phyloP scores from a whole-genome alignment of 2,888 invertebrate species.

The Hyppa rectilinea region DNA sequence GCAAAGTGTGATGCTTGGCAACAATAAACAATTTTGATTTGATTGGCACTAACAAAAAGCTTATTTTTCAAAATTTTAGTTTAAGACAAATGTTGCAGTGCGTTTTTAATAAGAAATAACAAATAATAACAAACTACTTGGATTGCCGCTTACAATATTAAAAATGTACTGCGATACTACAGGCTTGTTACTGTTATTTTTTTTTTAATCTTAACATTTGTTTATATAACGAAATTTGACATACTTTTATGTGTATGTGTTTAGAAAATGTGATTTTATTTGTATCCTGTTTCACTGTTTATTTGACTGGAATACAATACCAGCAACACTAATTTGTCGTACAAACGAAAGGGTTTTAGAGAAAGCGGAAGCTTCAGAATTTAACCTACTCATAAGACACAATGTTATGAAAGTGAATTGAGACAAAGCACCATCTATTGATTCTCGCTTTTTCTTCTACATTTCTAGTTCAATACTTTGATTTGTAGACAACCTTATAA shows the following conservation, averaged over 20 bases:
- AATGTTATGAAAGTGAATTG: background rate
- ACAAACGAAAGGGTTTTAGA: background rate
- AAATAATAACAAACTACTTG: conserved; percentile 26
- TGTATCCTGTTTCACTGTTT: background rate
- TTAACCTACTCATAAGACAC: background rate
- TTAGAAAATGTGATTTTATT: background rate
- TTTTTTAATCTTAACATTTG: conserved; percentile 26
- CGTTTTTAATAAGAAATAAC: conserved; percentile 27
- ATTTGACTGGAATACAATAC: conserved; percentile 1
- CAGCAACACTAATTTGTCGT: background rate
- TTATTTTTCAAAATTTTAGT: conserved; percentile 64
- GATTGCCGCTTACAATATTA: conserved; percentile 16
- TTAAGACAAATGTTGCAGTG: conserved; percentile 28
- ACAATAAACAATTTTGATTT: conserved; percentile 60
- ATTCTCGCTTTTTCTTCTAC: conserved; percentile 32
- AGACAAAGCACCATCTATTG: background rate
- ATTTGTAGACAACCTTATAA: conserved; percentile 32
- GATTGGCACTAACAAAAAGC: conserved; percentile 83
- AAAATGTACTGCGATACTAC: conserved; percentile 15
- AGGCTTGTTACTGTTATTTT: conserved; percentile 34
- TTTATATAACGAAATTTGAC: background rate
- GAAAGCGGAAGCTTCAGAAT: conserved; percentile 3
- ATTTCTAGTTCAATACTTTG: conserved; percentile 35
- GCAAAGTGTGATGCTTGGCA: conserved; percentile 74
- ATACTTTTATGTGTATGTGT: background rate